Base-by-base conservation (phyloP, 2,797 vertebrate species). In the Cuculus canorus region DNA sequence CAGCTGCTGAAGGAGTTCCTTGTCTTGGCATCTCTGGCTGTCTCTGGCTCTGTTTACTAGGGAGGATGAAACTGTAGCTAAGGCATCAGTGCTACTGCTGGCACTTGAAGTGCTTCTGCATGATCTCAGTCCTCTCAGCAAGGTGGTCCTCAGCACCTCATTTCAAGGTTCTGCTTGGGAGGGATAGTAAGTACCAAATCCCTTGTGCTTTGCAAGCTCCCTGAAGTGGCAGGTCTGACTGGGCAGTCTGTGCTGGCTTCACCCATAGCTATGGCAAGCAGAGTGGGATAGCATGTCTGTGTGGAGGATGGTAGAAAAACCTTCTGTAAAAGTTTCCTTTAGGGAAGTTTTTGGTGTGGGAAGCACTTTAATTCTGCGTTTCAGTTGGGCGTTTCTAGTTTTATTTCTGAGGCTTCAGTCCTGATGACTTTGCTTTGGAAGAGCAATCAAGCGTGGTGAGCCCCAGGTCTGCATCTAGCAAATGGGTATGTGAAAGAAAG, bases 71-170 rank as follows among this genome's bases (percentile, higher is more conserved):
- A 52, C 56, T 7, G n/a, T 47, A 82, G 39, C 37, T 24, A 35
- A 88, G 75, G 54, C 30, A 48, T 27, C 16, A 52, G 28, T 64
- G 22, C 65, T 68, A 1, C 66, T 76, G 54, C 41, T 4, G 5
- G 64, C 2, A 1, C 48, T 18, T 4, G 1, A 8, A 82, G 24
- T 2, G 1, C 56, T 82, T 75, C 54, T 86, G 35, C 10, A 4
- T 0, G 1, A 8, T n/a, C 43, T 68, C 1, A 0, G 9, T 27
- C 25, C 21, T 69, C 14, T 47, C 0, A 0, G 57, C 30, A 78
- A 9, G 22, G 22, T 48, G 47, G 22, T 48, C 47, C 47, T 48
- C 47, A 48, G 47, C 47, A 24, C 22, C 47, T 48, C 47, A 9
- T 45, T 48, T 17, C 21, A 17, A 11, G 41, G 24, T 21, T 21